Conservation (phyloP, 2,797 vertebrate genomes). For the Bradypodion ventrale region DNA sequence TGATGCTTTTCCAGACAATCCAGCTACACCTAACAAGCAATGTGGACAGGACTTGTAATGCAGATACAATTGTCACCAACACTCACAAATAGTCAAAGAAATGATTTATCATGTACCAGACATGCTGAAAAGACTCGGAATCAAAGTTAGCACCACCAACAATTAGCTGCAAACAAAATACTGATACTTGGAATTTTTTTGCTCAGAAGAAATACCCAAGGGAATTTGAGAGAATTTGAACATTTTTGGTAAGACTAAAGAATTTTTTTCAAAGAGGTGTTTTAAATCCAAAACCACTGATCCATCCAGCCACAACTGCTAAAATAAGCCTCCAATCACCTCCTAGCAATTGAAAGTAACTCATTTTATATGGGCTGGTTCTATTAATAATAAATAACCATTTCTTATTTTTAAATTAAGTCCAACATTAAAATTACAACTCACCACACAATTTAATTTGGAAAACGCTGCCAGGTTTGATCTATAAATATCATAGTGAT, state of each 20-base stretch:
- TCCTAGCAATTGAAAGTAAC: conserved; percentile 57
- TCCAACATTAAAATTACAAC: conserved; percentile 71
- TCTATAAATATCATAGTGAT: conserved; percentile 72
- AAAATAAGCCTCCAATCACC: conserved; percentile 47
- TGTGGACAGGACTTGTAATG: too few relatives aligned
- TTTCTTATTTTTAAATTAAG: conserved; percentile 72
- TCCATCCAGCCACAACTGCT: conserved; percentile 18
- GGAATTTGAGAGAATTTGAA: neutral
- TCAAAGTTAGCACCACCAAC: neutral
- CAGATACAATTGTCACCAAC: too few relatives aligned
- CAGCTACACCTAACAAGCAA: too few relatives aligned
- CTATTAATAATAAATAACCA: conserved; percentile 63
- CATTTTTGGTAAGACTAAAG: neutral
- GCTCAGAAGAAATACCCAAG: neutral
- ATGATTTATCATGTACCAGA: neutral
- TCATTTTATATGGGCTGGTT: conserved; percentile 44
- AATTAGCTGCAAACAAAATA: neutral
- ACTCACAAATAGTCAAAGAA: neutral
- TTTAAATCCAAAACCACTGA: neutral
- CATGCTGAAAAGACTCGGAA: neutral
- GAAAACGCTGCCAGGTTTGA: conserved; percentile 68
- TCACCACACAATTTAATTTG: conserved; percentile 66
- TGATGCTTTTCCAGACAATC: too few relatives aligned
- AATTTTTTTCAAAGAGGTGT: neutral
- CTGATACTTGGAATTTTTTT: neutral